Evolutionary conservation across 2,113 vertebrate genomes (phyloP), one percentile per base, ranked within the genome.

Genomic region (Tragelaphus imberbis): DNA sequence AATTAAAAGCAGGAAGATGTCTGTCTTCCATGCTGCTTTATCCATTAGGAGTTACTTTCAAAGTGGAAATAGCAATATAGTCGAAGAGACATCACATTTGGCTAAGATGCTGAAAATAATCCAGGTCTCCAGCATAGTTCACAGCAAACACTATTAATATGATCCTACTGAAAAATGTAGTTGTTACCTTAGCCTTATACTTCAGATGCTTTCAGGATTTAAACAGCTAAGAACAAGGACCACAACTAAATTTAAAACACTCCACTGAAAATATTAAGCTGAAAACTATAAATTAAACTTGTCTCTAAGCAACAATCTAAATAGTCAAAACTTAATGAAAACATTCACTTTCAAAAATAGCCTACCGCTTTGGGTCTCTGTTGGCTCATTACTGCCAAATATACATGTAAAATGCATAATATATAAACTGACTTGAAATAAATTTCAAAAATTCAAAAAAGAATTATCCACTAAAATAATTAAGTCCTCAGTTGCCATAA

Each of bases 211-310:
- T 97, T 94, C 81, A 96, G 59, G 56, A 97, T 96, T 97, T 97
- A 95, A 82, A 97, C 56, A 96, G 89, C 17, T 68, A 97, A 96
- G 92, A 92, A 94, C 90, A 95, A 97, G 80, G 51, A 90, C 96
- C 94, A 95, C 96, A 94, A 95, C 93, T 97, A 95, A 98, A 94
- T 97, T 97, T 96, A 97, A 93, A 96, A 79, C 91, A 84, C n/a
- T 97, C 94, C 94, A 90, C 94, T 94, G 96, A 91, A 89, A 96
- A 91, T 92, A 97, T 92, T 95, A 94, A 97, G 94, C 95, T 90
- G 94, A 95, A 98, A 98, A 97, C 95, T 98, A 98, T 97, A 98
- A 98, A 98, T 98, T 98, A 98, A 98, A 96, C 82, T 87, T 75
- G 96, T 98, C 97, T 91, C 98, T 98, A 96, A 97, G 98, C 97